phyloP scores from a whole-genome alignment of 2,113 vertebrate species.

The Petaurus breviceps region DNA sequence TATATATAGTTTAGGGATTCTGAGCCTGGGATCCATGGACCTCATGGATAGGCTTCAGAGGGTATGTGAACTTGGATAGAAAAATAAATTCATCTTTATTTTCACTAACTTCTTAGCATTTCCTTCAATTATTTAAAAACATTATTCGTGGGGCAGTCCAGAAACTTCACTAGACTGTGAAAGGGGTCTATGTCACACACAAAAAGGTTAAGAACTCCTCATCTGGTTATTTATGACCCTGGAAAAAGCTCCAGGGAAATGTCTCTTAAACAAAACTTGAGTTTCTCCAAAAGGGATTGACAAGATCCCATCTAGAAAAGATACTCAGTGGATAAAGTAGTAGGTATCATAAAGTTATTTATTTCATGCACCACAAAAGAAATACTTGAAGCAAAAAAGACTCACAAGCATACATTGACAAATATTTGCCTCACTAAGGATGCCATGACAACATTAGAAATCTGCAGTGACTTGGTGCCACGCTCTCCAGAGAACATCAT shows the following conservation, averaged over 20 bases:
- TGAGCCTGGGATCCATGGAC: not conserved
- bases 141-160: not conserved
- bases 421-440: not conserved
- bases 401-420: not conserved
- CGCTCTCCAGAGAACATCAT: conserved; percentile 49
- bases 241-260: not conserved
- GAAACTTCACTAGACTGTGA: not conserved
- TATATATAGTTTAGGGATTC: not conserved
- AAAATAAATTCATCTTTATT: not conserved
- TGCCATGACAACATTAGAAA: not conserved
- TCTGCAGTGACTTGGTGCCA: conserved; percentile 8
- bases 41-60: not conserved
- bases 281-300: not conserved
- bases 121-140: not conserved
- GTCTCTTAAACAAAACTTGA: not conserved
- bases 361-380: not conserved
- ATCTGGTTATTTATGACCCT: not conserved
- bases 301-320: not conserved
- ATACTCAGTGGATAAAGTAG: not conserved
- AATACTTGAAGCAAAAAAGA: not conserved
- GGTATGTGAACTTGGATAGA: not conserved
- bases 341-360: not conserved
- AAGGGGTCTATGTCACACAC: not conserved
- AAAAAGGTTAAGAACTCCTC: not conserved
- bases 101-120: not conserved